Base-by-base conservation (phyloP, 2,888 invertebrate species). In the Eueremaeus valkanovi region DNA sequence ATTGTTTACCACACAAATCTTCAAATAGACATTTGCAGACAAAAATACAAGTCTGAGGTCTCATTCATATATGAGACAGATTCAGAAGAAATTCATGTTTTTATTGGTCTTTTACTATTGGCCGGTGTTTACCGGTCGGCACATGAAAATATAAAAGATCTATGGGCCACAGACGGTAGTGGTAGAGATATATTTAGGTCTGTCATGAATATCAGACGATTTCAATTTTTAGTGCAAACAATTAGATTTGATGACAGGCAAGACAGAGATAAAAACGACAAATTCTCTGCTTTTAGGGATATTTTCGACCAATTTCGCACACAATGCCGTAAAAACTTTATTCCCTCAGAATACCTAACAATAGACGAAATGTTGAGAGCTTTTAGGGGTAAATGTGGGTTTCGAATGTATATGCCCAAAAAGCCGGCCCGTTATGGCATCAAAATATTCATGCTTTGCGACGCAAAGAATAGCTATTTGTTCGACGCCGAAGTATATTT, bases 231-330 rank as follows among this genome's bases (percentile, higher is more conserved):
- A n/a, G 5, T 51, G 8, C 9, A 5, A 11, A n/a, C 9, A 33
- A 13, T 70, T 36, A 33, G 70, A 77, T 81, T 81, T 78, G 80
- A 80, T 74, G 78, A 82, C 68, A 58, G 77, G 21, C 21, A 51
- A 6, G 68, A 76, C 16, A 51, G 77, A 66, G 75, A 73, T 70
- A 72, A 68, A 73, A 55, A 40, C 24, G 77, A 77, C 75, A 72
- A 70, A 58, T 73, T 78, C 63, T 76, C 78, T 42, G 55, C 76
- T 18, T 75, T 78, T 16, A 40, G 75, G 40, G 55, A 75, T 61
- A 58, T 78, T 45, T 75, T 73, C 13, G 80, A 79, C 70, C 73
- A 73, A 21, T 58, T 76, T 80, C 61, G 81, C 81, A 9, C 75
- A 74, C 21, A 78, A 74, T 74, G 29, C 18, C 18, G 21, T 27